phyloP scores from a whole-genome alignment of 2,797 vertebrate species.

The Thripadectes ignobilis region DNA sequence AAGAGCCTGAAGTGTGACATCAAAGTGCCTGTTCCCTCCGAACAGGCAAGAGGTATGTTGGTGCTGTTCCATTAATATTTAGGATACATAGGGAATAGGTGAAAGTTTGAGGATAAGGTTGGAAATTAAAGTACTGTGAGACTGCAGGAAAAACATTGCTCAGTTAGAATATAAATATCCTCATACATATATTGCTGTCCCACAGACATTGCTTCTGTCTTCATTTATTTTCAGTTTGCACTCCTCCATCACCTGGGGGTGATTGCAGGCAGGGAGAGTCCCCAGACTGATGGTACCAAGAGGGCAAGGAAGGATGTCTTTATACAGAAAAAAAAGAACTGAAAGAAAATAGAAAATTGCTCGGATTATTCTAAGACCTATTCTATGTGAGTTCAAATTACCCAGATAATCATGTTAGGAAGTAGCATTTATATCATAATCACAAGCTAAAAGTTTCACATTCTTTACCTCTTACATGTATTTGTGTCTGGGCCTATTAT shows the following conservation, averaged over 20 bases:
- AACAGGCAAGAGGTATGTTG: neutral
- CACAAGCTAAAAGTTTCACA: neutral
- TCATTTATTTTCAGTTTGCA: neutral
- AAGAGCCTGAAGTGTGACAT: neutral
- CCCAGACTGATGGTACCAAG: neutral
- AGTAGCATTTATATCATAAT: neutral
- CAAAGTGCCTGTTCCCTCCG: neutral
- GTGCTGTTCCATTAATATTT: neutral
- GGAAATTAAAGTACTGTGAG: neutral
- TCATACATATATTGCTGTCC: neutral
- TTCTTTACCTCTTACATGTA: neutral
- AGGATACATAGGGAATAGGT: neutral
- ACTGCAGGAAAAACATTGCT: neutral
- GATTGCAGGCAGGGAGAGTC: neutral
- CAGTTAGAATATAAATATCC: neutral
- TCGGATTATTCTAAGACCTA: neutral
- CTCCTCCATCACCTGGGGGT: neutral
- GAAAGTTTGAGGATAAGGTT: neutral
- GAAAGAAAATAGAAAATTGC: neutral
- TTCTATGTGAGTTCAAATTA: neutral
- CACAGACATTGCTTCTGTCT: neutral
- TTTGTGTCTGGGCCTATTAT: neutral
- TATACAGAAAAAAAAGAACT: neutral
- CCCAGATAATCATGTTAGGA: neutral
- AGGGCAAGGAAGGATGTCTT: neutral